Conservation (phyloP, 2,113 vertebrate genomes). For the Gymnarchus niloticus region DNA sequence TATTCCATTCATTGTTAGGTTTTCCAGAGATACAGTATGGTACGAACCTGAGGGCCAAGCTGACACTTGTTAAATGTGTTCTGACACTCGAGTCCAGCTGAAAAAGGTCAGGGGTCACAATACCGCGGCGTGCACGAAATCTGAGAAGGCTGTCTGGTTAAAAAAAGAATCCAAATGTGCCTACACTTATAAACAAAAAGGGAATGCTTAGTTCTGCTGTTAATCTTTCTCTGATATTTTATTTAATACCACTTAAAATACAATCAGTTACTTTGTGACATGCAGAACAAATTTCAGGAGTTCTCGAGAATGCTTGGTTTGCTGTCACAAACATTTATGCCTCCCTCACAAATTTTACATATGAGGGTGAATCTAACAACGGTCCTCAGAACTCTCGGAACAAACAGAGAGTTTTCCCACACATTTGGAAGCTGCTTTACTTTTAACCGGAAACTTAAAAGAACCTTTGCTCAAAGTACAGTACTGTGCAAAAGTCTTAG, state of each 20-base stretch:
- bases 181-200: background rate
- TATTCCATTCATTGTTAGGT: background rate
- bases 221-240: background rate
- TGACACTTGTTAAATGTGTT: background rate
- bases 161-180: background rate
- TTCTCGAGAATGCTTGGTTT: background rate
- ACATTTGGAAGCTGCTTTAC: background rate
- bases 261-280: background rate
- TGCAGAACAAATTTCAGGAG: background rate
- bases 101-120: background rate
- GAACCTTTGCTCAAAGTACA: background rate
- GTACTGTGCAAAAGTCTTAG: background rate
- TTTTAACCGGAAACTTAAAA: background rate
- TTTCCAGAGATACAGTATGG: background rate
- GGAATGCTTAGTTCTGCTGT: background rate
- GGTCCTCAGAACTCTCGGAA: background rate
- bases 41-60: background rate
- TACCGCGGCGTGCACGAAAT: background rate
- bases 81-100: background rate
- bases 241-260: background rate
- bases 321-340: background rate
- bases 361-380: background rate
- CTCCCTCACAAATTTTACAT: background rate
- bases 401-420: background rate
- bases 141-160: conserved; percentile 3